A percentile compares a stretch with the other conserved stretches of the same genome.
Evolutionary conservation across 2,888 invertebrate genomes (phyloP).

Genomic region (Drosophila anomelani): DNA sequence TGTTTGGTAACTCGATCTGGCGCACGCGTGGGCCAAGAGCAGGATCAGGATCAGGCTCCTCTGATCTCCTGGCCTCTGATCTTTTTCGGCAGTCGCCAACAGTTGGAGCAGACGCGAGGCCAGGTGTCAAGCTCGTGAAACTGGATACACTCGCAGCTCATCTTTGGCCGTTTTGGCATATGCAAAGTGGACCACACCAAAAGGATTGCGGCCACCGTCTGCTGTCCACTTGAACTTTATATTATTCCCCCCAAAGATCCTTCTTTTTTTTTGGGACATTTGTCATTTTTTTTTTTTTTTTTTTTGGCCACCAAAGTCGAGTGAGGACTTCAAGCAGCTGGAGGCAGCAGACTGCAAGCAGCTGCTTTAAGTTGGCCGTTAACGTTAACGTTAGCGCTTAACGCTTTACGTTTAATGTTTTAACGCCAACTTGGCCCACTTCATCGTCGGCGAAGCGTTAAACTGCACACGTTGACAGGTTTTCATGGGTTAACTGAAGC

Average conservation of each 20-base stretch:
- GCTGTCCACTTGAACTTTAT: conserved; percentile 35
- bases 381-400: conserved; percentile 38
- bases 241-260: background rate
- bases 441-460: conserved; percentile 71
- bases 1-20: conserved; percentile 59
- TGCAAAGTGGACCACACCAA: conserved; percentile 69
- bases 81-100: conserved; percentile 59
- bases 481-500: conserved; percentile 42
- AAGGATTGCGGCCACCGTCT: conserved; percentile 49
- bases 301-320: conserved; percentile 71
- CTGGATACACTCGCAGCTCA: conserved; percentile 26
- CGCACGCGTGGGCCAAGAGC: conserved; percentile 69
- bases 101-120: conserved; percentile 34
- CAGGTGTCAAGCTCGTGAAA: conserved; percentile 54
- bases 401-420: conserved; percentile 21
- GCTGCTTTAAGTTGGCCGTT: conserved; percentile 26
- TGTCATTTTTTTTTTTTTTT: conserved; percentile 9
- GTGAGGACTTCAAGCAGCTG: conserved; percentile 20
- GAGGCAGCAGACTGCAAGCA: conserved; percentile 37
- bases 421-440: conserved; percentile 69
- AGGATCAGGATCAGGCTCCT: conserved; percentile 10
- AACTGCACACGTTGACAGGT: conserved; percentile 80
- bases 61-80: conserved; percentile 61
- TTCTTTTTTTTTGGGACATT: conserved; percentile 21
- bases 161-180: conserved; percentile 32